Percentiles rank a stretch among this genome's conserved stretches.
phyloP scores from a whole-genome alignment of 2,113 vertebrate species.

The Octodon degus region DNA sequence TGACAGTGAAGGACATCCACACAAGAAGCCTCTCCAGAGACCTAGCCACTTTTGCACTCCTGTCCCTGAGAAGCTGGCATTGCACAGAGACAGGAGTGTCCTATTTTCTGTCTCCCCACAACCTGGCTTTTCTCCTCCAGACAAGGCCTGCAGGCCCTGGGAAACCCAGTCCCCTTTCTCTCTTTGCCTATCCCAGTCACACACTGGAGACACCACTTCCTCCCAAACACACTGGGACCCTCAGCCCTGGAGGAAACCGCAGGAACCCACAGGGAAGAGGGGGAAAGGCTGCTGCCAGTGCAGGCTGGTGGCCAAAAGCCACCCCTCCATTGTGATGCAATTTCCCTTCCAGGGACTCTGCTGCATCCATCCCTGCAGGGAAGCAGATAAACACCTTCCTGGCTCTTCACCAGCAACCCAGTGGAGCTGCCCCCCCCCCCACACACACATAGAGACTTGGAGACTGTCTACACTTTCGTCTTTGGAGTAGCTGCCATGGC shows the following conservation, averaged over 20 bases:
- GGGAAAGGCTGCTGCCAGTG: slow-evolving; percentile 57
- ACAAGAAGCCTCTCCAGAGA: background rate
- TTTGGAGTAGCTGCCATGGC: background rate
- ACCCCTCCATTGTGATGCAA: background rate
- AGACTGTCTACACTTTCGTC: fast-evolving
- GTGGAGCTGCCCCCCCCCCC: background rate
- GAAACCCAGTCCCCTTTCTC: too few relatives aligned
- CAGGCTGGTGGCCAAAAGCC: slow-evolving; percentile 69
- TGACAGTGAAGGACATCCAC: background rate
- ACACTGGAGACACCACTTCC: background rate
- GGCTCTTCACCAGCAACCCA: background rate
- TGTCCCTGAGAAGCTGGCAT: background rate
- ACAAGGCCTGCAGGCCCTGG: background rate
- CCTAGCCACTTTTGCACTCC: background rate
- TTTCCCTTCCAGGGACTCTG: slow-evolving; percentile 69
- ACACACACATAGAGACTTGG: background rate
- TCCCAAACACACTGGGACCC: background rate
- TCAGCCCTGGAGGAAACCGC: slow-evolving; percentile 54
- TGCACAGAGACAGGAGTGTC: background rate
- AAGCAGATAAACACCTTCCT: background rate
- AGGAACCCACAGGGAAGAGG: slow-evolving; percentile 63
- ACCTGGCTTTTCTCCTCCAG: background rate
- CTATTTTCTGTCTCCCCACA: background rate
- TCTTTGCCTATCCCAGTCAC: background rate
- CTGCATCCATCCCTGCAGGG: fast-evolving